Conservation (phyloP, 2,113 vertebrate species). For the Prinia subflava region DNA sequence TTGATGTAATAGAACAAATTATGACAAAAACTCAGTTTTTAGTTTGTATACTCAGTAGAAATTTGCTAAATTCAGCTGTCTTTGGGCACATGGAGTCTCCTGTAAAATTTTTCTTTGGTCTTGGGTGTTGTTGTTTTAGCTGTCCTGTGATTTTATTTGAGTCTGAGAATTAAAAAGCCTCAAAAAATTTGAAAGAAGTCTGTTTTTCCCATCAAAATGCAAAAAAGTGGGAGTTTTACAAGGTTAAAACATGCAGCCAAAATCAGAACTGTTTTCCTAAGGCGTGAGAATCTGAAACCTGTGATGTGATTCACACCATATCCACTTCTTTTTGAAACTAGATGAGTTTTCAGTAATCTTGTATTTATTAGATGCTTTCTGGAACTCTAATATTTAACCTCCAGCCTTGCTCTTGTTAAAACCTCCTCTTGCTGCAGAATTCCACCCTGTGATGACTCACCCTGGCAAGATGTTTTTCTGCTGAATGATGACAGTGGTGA, state of each 20-base stretch:
- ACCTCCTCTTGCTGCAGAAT: not conserved
- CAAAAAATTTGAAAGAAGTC: not conserved
- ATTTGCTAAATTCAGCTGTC: not conserved
- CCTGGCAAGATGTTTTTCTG: not conserved
- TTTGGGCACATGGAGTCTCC: not conserved
- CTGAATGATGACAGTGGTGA: not conserved
- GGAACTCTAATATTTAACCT: not conserved
- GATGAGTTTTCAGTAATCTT: not conserved
- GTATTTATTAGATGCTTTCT: not conserved
- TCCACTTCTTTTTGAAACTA: not conserved
- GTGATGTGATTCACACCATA: not conserved
- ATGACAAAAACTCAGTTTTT: not conserved
- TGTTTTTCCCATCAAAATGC: not conserved
- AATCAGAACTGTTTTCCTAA: not conserved
- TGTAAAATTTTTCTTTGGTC: not conserved
- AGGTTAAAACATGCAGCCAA: not conserved
- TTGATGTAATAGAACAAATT: not conserved
- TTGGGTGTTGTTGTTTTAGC: not conserved
- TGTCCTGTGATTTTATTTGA: not conserved
- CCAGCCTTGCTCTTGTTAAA: not conserved
- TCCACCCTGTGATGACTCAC: not conserved
- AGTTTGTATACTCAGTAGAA: not conserved
- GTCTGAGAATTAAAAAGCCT: not conserved
- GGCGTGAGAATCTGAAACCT: not conserved
- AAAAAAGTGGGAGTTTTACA: not conserved